Conservation (phyloP, 2,797 vertebrate genomes). For the Hippoglossus hippoglossus region DNA sequence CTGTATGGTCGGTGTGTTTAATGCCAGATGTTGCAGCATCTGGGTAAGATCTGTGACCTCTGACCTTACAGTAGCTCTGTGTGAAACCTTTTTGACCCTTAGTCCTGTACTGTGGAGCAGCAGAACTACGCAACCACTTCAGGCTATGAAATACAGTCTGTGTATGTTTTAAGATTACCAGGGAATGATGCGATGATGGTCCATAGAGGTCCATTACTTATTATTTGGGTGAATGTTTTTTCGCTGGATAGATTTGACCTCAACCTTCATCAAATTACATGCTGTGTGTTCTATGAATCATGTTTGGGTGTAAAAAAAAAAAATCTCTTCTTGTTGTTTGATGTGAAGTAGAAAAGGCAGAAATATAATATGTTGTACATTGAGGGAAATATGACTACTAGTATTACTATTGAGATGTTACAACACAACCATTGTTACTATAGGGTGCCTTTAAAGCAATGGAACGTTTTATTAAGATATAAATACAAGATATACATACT, state of each 20-base stretch:
- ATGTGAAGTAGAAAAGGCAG: too few relatives aligned
- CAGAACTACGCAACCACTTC: neutral
- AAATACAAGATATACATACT: too few relatives aligned
- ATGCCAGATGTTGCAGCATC: neutral
- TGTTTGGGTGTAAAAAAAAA: neutral
- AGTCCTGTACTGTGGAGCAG: neutral
- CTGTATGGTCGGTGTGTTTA: neutral
- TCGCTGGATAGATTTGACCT: neutral
- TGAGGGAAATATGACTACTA: too few relatives aligned
- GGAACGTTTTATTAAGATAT: too few relatives aligned
- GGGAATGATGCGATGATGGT: neutral
- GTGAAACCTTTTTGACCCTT: neutral
- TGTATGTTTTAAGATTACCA: neutral
- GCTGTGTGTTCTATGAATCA: neutral
- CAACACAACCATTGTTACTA: too few relatives aligned
- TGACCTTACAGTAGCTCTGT: neutral
- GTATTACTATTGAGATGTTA: too few relatives aligned
- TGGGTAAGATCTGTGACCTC: neutral
- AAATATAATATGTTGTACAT: too few relatives aligned
- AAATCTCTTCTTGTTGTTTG: too few relatives aligned
- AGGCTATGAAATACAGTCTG: neutral
- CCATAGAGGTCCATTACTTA: neutral
- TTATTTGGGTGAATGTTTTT: neutral
- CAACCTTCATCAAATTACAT: neutral
- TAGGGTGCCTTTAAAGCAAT: too few relatives aligned